A percentile compares a stretch with the other conserved stretches of the same genome.
These are phyloP conservation scores for Smutsia temminckii DNA, from an alignment of 2,797 vertebrate genomes.

Conservation along the genomic window DNA sequence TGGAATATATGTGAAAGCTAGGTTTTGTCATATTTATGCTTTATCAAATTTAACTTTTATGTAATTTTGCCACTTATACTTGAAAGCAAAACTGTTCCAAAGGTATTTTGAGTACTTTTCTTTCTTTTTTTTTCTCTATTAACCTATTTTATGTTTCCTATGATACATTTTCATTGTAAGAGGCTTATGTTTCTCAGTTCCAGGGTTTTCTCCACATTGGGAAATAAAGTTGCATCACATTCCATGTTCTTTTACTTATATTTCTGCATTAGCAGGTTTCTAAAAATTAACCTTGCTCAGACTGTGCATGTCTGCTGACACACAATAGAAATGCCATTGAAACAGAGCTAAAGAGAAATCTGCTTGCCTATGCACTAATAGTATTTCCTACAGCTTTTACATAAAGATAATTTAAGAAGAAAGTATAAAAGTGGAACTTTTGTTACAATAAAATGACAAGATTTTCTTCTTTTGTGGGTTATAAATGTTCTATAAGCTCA, in stretches of 20 bases:
- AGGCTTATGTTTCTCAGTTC: background rate
- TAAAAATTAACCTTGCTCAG: slow-evolving; percentile 54
- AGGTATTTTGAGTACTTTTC: background rate
- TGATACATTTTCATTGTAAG: background rate
- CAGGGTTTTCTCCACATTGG: background rate
- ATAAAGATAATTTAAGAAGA: slow-evolving; percentile 43
- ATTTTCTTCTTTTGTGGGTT: background rate
- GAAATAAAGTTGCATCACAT: background rate
- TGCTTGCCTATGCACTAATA: slow-evolving; percentile 46
- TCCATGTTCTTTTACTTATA: slow-evolving; percentile 23
- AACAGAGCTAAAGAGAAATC: slow-evolving; percentile 48
- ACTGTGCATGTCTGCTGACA: slow-evolving; percentile 66
- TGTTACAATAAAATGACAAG: slow-evolving; percentile 1
- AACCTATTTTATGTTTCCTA: background rate
- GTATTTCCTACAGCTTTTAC: slow-evolving; percentile 35
- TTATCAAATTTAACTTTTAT: slow-evolving; percentile 20
- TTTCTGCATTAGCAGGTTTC: slow-evolving; percentile 59
- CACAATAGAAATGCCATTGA: slow-evolving; percentile 16
- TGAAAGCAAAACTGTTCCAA: background rate
- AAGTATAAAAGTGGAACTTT: background rate
- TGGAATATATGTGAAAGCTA: background rate
- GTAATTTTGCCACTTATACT: background rate
- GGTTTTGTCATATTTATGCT: background rate
- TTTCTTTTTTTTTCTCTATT: background rate
- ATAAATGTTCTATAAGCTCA: background rate